phyloP scores from a whole-genome alignment of 2,888 invertebrate genomes.

The Rhagophthalmus giganteus region DNA sequence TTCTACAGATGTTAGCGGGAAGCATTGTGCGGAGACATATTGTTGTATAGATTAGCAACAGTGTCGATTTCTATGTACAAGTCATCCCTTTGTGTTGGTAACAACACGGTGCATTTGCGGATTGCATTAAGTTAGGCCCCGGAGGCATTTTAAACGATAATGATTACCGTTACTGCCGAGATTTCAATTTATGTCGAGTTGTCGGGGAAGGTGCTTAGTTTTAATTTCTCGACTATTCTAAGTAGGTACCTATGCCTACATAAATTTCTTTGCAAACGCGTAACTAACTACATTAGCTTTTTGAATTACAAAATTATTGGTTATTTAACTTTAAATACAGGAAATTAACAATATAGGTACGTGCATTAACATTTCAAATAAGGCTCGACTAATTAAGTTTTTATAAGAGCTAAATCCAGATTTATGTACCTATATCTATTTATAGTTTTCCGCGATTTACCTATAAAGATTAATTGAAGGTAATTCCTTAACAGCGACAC shows the following conservation, averaged over 20 bases:
- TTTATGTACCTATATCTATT: too few relatives aligned
- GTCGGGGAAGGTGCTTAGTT: constrained; percentile 12
- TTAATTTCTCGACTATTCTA: too few relatives aligned
- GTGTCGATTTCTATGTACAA: constrained; percentile 29
- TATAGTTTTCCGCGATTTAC: too few relatives aligned
- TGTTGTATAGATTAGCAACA: constrained; percentile 31
- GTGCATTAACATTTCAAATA: constrained; percentile 4
- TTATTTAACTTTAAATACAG: constrained; percentile 8
- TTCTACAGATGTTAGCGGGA: constrained; percentile 17
- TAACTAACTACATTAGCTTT: too few relatives aligned
- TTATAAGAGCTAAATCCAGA: too few relatives aligned
- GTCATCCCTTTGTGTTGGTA: constrained; percentile 27
- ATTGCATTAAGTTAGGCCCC: constrained; percentile 24
- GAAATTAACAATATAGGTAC: constrained; percentile 5
- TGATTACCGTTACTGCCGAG: constrained; percentile 13
- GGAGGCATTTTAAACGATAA: constrained; percentile 22
- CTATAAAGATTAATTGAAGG: too few relatives aligned
- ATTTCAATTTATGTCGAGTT: constrained; percentile 20
- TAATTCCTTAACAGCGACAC: too few relatives aligned
- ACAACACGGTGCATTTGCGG: constrained; percentile 24
- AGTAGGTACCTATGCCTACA: too few relatives aligned
- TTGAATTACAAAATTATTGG: constrained; percentile 10
- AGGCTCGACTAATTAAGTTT: constrained; percentile 7
- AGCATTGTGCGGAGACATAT: constrained; percentile 21
- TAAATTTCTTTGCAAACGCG: too few relatives aligned